phyloP scores from a whole-genome alignment of 2,797 vertebrate species.

The Clarias fuscus region DNA sequence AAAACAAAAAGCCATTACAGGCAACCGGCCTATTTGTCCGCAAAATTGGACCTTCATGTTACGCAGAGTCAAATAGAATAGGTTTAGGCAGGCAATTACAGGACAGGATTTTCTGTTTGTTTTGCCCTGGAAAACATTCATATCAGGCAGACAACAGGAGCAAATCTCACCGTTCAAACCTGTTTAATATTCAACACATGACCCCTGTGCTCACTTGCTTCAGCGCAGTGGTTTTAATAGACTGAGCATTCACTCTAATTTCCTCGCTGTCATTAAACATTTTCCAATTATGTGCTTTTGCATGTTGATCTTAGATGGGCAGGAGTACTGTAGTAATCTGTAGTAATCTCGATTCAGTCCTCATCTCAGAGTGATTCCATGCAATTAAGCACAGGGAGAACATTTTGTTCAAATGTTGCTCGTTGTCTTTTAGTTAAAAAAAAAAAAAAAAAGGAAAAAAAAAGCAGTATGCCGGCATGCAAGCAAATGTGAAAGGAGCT shows the following conservation, averaged over 20 bases:
- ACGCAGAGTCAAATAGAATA: not conserved
- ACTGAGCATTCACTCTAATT: slow-evolving; percentile 32
- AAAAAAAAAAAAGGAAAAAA: not conserved
- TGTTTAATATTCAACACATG: slow-evolving; percentile 59
- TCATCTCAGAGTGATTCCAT: slow-evolving; percentile 53
- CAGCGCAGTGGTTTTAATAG: slow-evolving; percentile 48
- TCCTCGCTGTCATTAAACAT: slow-evolving; percentile 18
- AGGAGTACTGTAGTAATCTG: slow-evolving; percentile 36
- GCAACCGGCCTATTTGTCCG: not conserved
- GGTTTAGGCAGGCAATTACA: slow-evolving; percentile 52
- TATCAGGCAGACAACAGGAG: slow-evolving; percentile 26
- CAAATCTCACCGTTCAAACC: slow-evolving; percentile 45
- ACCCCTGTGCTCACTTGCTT: slow-evolving; percentile 40
- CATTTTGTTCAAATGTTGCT: slow-evolving; percentile 32
- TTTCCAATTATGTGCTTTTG: slow-evolving; percentile 58
- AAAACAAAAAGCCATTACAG: not conserved
- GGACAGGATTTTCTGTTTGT: slow-evolving; percentile 5
- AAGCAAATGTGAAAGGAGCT: slow-evolving; percentile 29
- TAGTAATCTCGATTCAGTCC: slow-evolving; percentile 50
- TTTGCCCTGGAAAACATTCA: slow-evolving; percentile 23
- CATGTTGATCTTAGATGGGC: slow-evolving; percentile 37
- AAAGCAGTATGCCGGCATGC: not conserved
- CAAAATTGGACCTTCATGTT: not conserved
- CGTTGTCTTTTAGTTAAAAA: not conserved
- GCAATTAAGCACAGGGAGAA: slow-evolving; percentile 10